These are phyloP conservation scores for Aphelenchoides fujianensis DNA, from an alignment of 1,140 invertebrate species.

Conservation along the genomic window DNA sequence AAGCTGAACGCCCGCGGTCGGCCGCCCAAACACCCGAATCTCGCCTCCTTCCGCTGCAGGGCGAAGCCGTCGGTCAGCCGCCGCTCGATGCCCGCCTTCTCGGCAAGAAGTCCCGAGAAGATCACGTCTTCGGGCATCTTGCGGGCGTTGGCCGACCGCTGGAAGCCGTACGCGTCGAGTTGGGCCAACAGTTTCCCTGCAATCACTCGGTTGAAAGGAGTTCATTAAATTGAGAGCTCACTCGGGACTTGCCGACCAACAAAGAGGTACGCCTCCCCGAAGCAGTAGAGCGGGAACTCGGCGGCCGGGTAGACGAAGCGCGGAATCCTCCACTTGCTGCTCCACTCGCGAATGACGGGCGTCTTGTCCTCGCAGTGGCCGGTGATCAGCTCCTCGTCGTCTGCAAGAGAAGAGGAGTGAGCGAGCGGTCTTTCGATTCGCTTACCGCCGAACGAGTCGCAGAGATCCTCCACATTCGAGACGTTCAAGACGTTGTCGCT, in stretches of 20 bases:
- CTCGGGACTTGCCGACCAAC: background rate
- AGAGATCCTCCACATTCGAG: background rate
- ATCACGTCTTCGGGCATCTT: constrained; percentile 13
- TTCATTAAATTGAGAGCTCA: background rate
- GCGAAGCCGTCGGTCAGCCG: background rate
- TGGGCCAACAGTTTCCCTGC: background rate
- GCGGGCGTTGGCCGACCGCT: background rate
- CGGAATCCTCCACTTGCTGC: background rate
- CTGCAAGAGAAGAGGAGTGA: too few relatives aligned
- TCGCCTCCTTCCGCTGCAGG: background rate
- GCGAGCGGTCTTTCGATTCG: too few relatives aligned
- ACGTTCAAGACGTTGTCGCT: constrained; percentile 8
- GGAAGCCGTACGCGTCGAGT: background rate
- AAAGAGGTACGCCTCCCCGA: background rate
- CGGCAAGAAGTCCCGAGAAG: background rate
- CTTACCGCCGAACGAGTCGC: background rate
- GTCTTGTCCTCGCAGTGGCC: background rate
- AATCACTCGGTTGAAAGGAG: background rate
- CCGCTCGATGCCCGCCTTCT: background rate
- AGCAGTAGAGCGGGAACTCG: constrained; percentile 1
- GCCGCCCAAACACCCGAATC: constrained; percentile 3
- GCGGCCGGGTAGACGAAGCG: background rate
- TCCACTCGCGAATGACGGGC: background rate
- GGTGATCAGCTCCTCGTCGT: background rate
- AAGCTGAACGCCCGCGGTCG: background rate